phyloP scores from a whole-genome alignment of 2,113 vertebrate genomes.

The Apteryx mantelli region DNA sequence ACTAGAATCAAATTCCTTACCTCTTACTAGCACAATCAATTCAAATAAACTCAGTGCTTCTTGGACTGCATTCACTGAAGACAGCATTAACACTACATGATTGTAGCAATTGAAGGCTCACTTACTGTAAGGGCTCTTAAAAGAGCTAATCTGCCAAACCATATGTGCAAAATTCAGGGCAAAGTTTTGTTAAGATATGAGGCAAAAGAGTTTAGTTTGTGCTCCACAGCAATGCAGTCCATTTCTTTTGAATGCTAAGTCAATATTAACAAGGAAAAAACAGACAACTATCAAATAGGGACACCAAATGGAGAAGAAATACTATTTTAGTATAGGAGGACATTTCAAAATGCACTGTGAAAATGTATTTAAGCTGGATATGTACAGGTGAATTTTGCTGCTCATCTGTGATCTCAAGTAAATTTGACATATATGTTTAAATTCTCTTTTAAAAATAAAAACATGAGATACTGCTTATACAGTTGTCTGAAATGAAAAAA shows the following conservation, averaged over 20 bases:
- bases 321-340: background rate
- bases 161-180: background rate
- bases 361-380: background rate
- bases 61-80: background rate
- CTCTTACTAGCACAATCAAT: background rate
- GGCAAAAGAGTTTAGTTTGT: background rate
- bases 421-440: background rate
- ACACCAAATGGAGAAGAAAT: background rate
- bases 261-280: background rate
- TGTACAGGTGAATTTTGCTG: background rate
- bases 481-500: background rate
- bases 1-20: background rate
- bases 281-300: background rate
- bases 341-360: background rate
- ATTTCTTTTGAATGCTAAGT: background rate
- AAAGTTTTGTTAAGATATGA: background rate
- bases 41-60: background rate
- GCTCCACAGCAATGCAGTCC: background rate
- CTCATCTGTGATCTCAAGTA: constrained; percentile 1
- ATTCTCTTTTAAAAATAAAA: background rate
- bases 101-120: background rate
- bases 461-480: background rate
- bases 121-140: background rate
- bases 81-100: background rate
- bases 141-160: background rate